A percentile compares a stretch with the other conserved stretches of the same genome.
phyloP scores from a whole-genome alignment of 2,113 vertebrate genomes.

The Nothocercus nigrocapillus region DNA sequence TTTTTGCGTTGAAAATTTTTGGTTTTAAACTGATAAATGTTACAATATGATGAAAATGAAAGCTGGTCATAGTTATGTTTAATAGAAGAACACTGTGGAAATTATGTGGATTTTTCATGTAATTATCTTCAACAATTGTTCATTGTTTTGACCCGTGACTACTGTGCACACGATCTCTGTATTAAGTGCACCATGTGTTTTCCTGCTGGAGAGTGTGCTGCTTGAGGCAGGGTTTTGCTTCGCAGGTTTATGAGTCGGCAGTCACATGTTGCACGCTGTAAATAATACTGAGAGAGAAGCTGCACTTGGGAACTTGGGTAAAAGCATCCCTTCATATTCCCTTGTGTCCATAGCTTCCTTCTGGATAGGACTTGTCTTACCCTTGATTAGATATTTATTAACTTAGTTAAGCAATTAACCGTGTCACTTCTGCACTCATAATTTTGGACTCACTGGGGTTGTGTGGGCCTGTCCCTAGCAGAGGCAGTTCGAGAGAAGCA shows the following conservation, averaged over 20 bases:
- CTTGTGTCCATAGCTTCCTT: neutral
- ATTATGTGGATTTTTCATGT: neutral
- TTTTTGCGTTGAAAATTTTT: neutral
- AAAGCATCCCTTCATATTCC: neutral
- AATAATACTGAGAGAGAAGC: neutral
- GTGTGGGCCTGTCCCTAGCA: neutral
- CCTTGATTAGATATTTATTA: constrained; percentile 28
- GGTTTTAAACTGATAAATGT: neutral
- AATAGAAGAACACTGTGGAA: too few species aligned
- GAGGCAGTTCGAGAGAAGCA: neutral
- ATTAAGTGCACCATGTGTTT: constrained; percentile 15
- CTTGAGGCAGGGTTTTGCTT: constrained; percentile 16
- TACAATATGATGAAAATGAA: neutral
- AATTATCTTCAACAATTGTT: neutral
- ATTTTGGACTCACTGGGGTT: neutral
- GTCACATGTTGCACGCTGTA: neutral
- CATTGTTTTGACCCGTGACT: neutral
- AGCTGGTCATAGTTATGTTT: neutral
- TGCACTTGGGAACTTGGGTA: neutral
- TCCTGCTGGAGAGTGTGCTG: neutral
- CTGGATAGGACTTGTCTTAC: neutral
- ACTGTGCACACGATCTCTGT: neutral
- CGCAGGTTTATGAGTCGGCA: constrained; percentile 34
- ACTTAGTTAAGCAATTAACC: neutral
- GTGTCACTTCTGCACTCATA: neutral